Base-by-base conservation (phyloP, 2,797 vertebrate species). In the Girardinus metallicus region DNA sequence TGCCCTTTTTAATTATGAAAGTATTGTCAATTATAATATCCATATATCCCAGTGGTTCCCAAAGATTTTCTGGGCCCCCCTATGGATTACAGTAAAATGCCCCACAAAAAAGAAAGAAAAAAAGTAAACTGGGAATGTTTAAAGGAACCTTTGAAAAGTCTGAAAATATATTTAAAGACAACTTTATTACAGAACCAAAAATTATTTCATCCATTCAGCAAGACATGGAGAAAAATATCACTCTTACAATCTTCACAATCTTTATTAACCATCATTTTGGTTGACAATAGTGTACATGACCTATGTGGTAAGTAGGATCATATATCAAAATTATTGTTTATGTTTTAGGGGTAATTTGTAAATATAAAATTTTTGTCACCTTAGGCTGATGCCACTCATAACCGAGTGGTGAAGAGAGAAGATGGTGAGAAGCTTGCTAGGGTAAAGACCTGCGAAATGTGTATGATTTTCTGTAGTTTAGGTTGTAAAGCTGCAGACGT, bases 401-500 rank as follows among this genome's bases (percentile, higher is more conserved):
- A 98, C 78, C 94, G 96, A 74, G 97, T 95, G 89, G 97, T 99
- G 85, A 98, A 97, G 90, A 96, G 96, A 83, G 98, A 99, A 90
- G 97, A 98, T 0, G 98, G 97, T 2, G 98, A 98, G 91, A 96
- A 96, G 79, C 93, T 99, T 44, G 98, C 98, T 78, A 98, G 97
- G 97, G 98, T 99, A 88, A 73, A 85, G 73, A 55, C 43, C 7
- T 79, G 8, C 31, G 0, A 26, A 53, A 55, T 16, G 26, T n/a
- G 10, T 44, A 44, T n/a, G 13, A 29, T 16, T 71, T 16, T 29
- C 12, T 44, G 44, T 29, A 43, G 5, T 4, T 66, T 39, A 11
- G 36, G 23, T 41, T 41, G 39, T 68, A 26, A 39, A 41, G 3
- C 34, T 68, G 4, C 18, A 68, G 23, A 41, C 34, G 36, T 62